Conservation (phyloP, 1,140 invertebrate species). For the Microvelia longipes region DNA sequence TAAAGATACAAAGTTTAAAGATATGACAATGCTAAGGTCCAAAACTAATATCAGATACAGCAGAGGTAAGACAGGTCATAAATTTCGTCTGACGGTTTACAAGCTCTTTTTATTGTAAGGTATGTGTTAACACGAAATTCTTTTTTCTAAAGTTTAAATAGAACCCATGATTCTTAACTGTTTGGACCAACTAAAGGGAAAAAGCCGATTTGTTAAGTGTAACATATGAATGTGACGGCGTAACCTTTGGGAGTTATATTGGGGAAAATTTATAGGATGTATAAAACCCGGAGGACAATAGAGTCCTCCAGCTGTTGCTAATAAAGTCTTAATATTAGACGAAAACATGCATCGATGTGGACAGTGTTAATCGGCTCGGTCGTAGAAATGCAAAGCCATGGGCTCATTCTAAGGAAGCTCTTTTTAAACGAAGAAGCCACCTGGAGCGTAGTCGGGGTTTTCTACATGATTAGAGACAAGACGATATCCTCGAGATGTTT, state of each 20-base stretch:
- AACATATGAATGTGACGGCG: background rate
- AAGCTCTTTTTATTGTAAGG: background rate
- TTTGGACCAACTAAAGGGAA: too few relatives aligned
- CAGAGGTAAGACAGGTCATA: background rate
- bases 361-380: background rate
- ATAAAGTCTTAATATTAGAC: too few relatives aligned
- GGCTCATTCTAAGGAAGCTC: background rate
- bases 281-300: background rate
- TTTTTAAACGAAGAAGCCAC: background rate
- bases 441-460: background rate
- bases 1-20: background rate
- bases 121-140: background rate
- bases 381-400: background rate
- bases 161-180: too few relatives aligned
- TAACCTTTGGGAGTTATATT: too few relatives aligned
- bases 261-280: background rate
- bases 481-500: background rate
- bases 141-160: too few relatives aligned
- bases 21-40: too few relatives aligned
- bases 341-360: background rate
- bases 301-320: background rate
- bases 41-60: too few relatives aligned
- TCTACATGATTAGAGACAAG: background rate
- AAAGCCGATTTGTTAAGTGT: background rate
- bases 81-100: background rate